Conservation (phyloP, 2,888 invertebrate species). For the Drosophila maculinotata region DNA sequence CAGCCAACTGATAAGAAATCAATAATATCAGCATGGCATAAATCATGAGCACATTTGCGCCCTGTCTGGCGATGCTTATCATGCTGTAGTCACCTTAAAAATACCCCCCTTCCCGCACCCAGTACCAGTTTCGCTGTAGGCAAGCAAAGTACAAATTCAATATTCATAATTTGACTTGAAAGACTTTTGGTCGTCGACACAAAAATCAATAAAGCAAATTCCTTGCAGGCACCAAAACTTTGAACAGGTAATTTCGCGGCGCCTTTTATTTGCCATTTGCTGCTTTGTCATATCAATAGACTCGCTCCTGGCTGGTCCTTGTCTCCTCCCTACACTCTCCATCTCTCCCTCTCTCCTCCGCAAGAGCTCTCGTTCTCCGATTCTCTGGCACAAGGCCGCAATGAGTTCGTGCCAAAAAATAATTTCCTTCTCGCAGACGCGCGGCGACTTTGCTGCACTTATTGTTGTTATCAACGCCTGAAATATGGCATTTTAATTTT, state of each 20-base stretch:
- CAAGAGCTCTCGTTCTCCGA: slow-evolving; percentile 22
- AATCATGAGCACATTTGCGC: slow-evolving; percentile 63
- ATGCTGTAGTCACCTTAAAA: slow-evolving; percentile 16
- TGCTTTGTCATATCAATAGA: slow-evolving; percentile 68
- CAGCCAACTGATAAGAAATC: slow-evolving; percentile 67
- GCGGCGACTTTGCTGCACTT: slow-evolving; percentile 77
- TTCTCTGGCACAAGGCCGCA: slow-evolving; percentile 61
- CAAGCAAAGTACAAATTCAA: slow-evolving; percentile 60
- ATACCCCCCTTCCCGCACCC: not conserved
- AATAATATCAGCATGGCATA: slow-evolving; percentile 65
- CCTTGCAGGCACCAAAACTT: slow-evolving; percentile 49
- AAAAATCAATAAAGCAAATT: slow-evolving; percentile 68
- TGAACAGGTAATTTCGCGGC: slow-evolving; percentile 69
- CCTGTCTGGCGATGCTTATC: slow-evolving; percentile 69
- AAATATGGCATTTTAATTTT: slow-evolving; percentile 82
- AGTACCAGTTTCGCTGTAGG: not conserved
- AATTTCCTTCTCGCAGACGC: slow-evolving; percentile 69
- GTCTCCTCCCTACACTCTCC: not conserved
- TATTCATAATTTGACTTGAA: slow-evolving; percentile 74
- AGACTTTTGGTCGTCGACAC: slow-evolving; percentile 49
- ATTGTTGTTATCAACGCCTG: slow-evolving; percentile 80
- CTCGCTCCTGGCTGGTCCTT: slow-evolving; percentile 30
- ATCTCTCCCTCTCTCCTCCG: not conserved
- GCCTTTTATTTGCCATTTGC: slow-evolving; percentile 40
- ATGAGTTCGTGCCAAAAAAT: slow-evolving; percentile 78